Base-by-base conservation (phyloP, 1,140 invertebrate genomes). In the Bombus superbus region DNA sequence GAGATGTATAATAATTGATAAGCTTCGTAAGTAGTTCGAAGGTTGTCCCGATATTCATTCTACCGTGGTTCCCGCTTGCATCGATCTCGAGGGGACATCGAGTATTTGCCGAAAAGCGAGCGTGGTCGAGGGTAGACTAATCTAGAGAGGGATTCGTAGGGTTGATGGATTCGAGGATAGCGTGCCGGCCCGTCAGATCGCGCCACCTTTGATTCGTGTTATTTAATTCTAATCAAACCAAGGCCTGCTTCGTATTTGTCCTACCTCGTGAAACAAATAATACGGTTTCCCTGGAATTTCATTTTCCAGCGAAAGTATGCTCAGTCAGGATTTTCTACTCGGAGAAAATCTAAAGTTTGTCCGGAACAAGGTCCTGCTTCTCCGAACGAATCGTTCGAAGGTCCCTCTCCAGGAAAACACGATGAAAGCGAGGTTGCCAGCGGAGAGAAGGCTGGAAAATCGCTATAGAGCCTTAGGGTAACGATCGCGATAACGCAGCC, bases 131-230 rank as follows among this genome's bases (percentile, higher is more conserved):
- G 57, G 13, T 66, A 75, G 78, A 62, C 81, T 86, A 92, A 91
- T 90, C 92, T 91, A 89, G 87, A 88, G 89, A 86, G 86, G 73
- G 87, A 87, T 89, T 90, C 85, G 81, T 84, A 69, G 71, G 73
- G 76, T 88, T 92, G 92, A 92, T 92, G 88, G 92, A 92, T 92
- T 91, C 75, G 89, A 84, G 87, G 71, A 91, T 92, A 81, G 92
- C 92, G 92, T 92, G 92, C 71, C 22, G 42, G n/a, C 69, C 66
- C 66, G 82, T 72, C 84, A 74, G 69, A 84, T 82, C 77, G 82
- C 79, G 83, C 85, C 85, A 84, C 88, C 72, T 89, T 81, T 81
- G 81, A 82, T 82, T 89, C 86, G 79, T 83, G 85, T 90, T 90
- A 89, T 90, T 90, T 90, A 89, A 89, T 90, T 89, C 88, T 71